phyloP scores from a whole-genome alignment of 2,113 vertebrate species.

The Argyrosomus japonicus region DNA sequence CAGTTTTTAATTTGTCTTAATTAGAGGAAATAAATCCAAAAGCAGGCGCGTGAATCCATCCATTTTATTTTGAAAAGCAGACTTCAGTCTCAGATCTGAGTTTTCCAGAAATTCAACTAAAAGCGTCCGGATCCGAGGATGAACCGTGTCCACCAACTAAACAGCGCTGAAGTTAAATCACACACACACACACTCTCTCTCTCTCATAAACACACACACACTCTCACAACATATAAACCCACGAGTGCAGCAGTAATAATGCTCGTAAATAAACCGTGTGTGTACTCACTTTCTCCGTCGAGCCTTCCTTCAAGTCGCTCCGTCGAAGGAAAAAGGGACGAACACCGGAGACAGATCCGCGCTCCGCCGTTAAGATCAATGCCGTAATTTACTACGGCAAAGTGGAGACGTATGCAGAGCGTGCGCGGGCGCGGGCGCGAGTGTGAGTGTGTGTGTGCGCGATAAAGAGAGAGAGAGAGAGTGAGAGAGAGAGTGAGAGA shows the following conservation, averaged over 20 bases:
- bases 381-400: slow-evolving; percentile 62
- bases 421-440: slow-evolving; percentile 40
- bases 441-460: slow-evolving; percentile 7
- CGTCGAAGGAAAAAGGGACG: slow-evolving; percentile 57
- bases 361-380: slow-evolving; percentile 59
- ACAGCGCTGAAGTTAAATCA: slow-evolving; percentile 33
- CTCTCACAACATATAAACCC: background rate
- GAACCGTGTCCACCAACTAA: background rate
- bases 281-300: slow-evolving; percentile 65
- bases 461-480: background rate
- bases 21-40: no score
- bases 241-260: background rate
- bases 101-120: slow-evolving; percentile 1
- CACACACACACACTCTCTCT: background rate
- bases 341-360: slow-evolving; percentile 61
- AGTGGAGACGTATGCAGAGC: slow-evolving; percentile 59
- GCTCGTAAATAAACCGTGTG: background rate
- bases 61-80: background rate
- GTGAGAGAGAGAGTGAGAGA: slow-evolving; percentile 11
- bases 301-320: slow-evolving; percentile 47
- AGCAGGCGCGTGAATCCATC: no score
- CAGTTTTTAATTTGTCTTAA: no score
- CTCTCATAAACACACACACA: background rate
- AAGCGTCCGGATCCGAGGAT: slow-evolving; percentile 20
- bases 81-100: background rate